Percentiles rank a stretch among this genome's conserved stretches.
Conservation (phyloP, 2,113 vertebrate genomes). For the Diadophis punctatus region DNA sequence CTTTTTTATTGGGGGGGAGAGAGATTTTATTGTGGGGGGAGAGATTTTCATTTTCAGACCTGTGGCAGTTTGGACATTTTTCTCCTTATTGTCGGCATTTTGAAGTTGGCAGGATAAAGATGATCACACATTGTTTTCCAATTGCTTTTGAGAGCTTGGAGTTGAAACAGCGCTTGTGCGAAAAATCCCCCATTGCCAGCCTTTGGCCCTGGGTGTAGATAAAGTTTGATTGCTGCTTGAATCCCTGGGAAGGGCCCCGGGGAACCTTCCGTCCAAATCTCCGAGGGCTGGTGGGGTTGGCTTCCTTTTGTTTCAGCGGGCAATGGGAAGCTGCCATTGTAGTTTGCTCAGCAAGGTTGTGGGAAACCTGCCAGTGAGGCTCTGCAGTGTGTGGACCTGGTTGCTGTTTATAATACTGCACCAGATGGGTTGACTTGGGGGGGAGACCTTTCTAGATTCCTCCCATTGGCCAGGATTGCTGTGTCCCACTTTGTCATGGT, state of each 20-base stretch:
- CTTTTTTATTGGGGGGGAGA: no score
- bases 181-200: not conserved
- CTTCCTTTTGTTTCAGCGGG: not conserved
- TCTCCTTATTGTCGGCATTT: not conserved
- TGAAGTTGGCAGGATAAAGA: not conserved
- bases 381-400: not conserved
- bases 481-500: not conserved
- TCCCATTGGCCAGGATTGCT: not conserved
- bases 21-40: not conserved
- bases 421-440: not conserved
- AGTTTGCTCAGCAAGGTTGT: not conserved
- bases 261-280: no score
- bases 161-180: not conserved
- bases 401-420: not conserved
- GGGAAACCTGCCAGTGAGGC: not conserved
- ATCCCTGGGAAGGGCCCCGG: no score
- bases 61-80: not conserved
- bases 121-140: not conserved
- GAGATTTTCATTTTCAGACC: not conserved
- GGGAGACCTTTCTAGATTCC: not conserved
- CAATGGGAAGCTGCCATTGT: not conserved
- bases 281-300: not conserved
- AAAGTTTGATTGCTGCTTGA: not conserved
- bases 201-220: not conserved
- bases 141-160: not conserved